Evolutionary conservation across 2,113 vertebrate genomes (phyloP), one percentile per base, ranked within the genome.

Genomic region (Calidris pygmaea): DNA sequence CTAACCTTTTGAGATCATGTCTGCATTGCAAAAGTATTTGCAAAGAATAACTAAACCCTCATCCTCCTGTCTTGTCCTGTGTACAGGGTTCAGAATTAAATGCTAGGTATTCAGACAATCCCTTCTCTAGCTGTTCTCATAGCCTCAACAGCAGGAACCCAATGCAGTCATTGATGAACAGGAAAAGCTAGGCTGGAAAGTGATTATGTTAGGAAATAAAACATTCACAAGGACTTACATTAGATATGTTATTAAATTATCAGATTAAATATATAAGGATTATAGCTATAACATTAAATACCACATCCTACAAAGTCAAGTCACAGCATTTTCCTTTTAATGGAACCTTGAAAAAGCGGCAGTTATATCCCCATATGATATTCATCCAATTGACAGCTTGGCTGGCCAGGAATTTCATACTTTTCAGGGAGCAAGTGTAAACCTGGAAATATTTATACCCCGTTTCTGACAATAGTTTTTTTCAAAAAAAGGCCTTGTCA

Each of bases 1-100:
- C 37, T 86, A 94, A 94, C 88, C 91, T 93, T 96, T 92, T 78
- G 43, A 89, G 86, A 93, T 87, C 79, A 41, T 11, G 35, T 85
- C 83, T 89, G 76, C 65, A 75, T 79, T 93, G 39, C 73, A 88
- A 75, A 93, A 78, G 30, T 88, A 45, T 76, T 91, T 12, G 3
- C 68, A 74, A 62, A 88, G 58, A 43, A n/a, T 52, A 92, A 89
- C 47, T 67, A 81, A 91, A 75, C 19, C 21, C 23, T 55, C 73
- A 47, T 39, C 34, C 27, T 75, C 15, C 26, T 65, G 47, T 59
- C 67, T 67, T 0, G 0, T 75, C 56, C 41, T 79, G 14, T 27
- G 26, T 23, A 50, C 5, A 5, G 14, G n/a, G 34, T 20, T 83
- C 59, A 80, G 73, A 89, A 85, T 84, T 50, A 71, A 93, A 78